These are phyloP conservation scores for Mirza zaza DNA, from an alignment of 2,113 vertebrate species.

Conservation along the genomic window DNA sequence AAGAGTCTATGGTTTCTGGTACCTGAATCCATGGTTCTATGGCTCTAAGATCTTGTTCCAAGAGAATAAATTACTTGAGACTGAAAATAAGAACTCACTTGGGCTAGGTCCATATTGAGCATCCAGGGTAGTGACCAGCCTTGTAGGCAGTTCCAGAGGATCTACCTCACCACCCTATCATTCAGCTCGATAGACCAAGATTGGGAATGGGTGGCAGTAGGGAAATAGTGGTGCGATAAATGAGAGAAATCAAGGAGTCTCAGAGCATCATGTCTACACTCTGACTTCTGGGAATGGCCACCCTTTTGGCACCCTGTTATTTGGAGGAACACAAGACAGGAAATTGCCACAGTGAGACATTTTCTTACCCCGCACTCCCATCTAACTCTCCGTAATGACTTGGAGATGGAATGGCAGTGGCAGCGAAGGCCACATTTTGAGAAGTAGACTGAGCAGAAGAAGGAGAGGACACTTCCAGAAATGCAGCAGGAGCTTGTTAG, in stretches of 20 bases:
- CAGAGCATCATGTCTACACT: not conserved
- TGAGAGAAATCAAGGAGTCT: not conserved
- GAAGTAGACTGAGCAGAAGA: not conserved
- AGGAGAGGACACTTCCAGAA: not conserved
- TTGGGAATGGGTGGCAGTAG: not conserved
- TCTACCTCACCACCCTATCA: not conserved
- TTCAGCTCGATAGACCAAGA: not conserved
- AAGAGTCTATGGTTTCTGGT: not conserved
- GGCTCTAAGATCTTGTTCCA: not conserved
- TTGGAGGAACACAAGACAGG: not conserved
- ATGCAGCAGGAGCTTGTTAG: not conserved
- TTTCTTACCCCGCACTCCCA: not conserved
- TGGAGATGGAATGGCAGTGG: not conserved
- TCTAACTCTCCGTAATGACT: not conserved
- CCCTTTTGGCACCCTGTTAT: not conserved
- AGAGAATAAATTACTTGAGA: not conserved
- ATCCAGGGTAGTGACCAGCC: not conserved
- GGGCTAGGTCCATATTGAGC: not conserved
- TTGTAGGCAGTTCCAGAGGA: not conserved
- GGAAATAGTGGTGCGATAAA: not conserved
- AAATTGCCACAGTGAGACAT: not conserved
- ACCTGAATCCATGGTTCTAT: not conserved
- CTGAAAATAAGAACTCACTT: not conserved
- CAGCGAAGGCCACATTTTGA: not conserved
- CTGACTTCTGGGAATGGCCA: not conserved